Evolutionary conservation across 2,888 invertebrate genomes (phyloP).

Genomic region (Meliscaeva auricollis): DNA sequence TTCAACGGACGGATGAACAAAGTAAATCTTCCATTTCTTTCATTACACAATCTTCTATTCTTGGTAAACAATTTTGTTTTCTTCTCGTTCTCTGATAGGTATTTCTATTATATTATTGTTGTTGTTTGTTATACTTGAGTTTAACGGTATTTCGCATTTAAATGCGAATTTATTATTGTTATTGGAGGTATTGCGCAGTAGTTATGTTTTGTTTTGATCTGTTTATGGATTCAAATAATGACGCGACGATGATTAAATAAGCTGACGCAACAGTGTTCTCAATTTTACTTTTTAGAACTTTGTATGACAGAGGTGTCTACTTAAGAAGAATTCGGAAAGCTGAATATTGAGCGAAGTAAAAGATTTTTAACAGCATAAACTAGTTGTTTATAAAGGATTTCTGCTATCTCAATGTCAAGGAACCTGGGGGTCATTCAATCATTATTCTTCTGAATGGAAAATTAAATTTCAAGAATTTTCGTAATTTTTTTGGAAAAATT

Average conservation of each 20-base stretch:
- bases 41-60: background rate
- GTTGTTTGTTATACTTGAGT: constrained; percentile 39
- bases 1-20: background rate
- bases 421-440: too few relatives aligned
- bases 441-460: too few relatives aligned
- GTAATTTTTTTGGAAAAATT: too few relatives aligned
- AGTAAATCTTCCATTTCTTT: constrained; percentile 7
- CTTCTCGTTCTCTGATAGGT: constrained; percentile 14
- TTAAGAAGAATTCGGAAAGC: too few relatives aligned
- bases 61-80: background rate
- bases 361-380: too few relatives aligned
- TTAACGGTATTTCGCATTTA: constrained; percentile 57
- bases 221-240: too few relatives aligned
- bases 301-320: too few relatives aligned
- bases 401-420: too few relatives aligned
- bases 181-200: constrained; percentile 48
- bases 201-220: constrained; percentile 22
- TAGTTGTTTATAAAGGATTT: too few relatives aligned
- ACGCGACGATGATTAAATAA: too few relatives aligned
- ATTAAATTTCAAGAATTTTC: too few relatives aligned
- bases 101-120: constrained; percentile 49
- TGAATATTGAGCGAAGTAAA: too few relatives aligned
- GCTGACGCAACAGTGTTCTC: constrained; percentile 44
- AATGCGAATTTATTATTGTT: constrained; percentile 12
- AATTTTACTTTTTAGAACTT: constrained; percentile 60